phyloP scores from a whole-genome alignment of 1,140 invertebrate genomes.

The Drosophila pruinosa region DNA sequence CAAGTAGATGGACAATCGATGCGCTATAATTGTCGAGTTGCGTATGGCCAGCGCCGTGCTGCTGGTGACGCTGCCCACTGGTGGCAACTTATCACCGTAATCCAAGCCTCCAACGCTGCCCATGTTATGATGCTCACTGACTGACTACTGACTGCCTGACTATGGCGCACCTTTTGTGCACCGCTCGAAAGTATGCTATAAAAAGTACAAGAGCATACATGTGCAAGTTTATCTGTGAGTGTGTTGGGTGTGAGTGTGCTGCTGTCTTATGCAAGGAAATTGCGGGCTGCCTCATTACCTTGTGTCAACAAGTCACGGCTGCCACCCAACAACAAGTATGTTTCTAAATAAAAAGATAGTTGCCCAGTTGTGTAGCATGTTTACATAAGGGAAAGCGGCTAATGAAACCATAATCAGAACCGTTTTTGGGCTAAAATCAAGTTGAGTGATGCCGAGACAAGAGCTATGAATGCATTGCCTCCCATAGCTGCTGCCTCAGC shows the following conservation, averaged over 20 bases:
- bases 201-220: conserved; percentile 52
- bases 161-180: conserved; percentile 19
- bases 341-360: conserved; percentile 7
- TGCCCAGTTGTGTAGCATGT: conserved; percentile 29
- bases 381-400: conserved; percentile 19
- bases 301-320: conserved; percentile 76
- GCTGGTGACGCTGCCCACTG: conserved; percentile 53
- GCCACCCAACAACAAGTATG: conserved; percentile 48
- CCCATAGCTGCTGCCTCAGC: neutral
- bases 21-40: conserved; percentile 74
- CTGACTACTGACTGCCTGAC: neutral
- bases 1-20: conserved; percentile 69
- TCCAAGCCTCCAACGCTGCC: conserved; percentile 45
- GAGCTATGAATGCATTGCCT: neutral
- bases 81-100: conserved; percentile 44
- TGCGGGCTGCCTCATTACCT: conserved; percentile 74
- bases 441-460: neutral
- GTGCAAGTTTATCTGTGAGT: neutral
- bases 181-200: conserved; percentile 61
- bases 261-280: conserved; percentile 73
- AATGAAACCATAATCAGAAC: conserved; percentile 41
- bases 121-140: conserved; percentile 66
- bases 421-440: neutral
- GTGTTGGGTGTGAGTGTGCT: conserved; percentile 7
- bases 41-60: conserved; percentile 71